Evolutionary conservation across 1,140 invertebrate species (phyloP).

Genomic region (Platorchestia sp.): DNA sequence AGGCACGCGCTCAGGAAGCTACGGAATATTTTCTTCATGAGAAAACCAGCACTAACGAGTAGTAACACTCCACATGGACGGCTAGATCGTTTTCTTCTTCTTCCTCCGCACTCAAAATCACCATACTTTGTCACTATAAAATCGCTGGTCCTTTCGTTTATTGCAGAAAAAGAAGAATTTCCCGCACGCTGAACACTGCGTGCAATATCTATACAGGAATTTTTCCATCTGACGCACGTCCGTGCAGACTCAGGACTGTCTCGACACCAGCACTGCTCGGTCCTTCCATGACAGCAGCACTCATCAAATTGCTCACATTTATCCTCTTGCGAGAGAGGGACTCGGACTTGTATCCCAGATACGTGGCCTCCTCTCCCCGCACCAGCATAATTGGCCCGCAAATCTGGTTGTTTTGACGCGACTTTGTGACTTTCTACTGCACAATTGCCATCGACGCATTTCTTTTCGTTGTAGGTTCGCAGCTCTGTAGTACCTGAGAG

Average conservation of each 20-base stretch:
- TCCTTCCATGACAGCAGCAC: not conserved
- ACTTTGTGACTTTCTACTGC: not conserved
- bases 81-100: not conserved
- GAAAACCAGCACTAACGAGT: not conserved
- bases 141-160: not conserved
- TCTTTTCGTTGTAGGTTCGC: not conserved
- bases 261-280: not conserved
- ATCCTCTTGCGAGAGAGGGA: not conserved
- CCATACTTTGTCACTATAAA: not conserved
- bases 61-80: conserved; percentile 27
- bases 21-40: not conserved
- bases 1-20: not conserved
- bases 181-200: not conserved
- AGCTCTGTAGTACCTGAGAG: not conserved
- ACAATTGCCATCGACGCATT: not conserved
- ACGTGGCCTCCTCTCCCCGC: not conserved
- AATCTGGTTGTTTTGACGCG: not conserved
- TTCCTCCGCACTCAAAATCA: not conserved
- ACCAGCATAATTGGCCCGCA: not conserved
- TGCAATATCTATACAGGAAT: not conserved
- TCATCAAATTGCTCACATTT: not conserved
- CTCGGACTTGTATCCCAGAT: not conserved
- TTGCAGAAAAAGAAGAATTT: not conserved
- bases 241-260: not conserved
- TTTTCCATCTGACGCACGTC: conserved; percentile 28